Base-by-base conservation (phyloP, 2,113 vertebrate species). In the Corythoichthys intestinalis region DNA sequence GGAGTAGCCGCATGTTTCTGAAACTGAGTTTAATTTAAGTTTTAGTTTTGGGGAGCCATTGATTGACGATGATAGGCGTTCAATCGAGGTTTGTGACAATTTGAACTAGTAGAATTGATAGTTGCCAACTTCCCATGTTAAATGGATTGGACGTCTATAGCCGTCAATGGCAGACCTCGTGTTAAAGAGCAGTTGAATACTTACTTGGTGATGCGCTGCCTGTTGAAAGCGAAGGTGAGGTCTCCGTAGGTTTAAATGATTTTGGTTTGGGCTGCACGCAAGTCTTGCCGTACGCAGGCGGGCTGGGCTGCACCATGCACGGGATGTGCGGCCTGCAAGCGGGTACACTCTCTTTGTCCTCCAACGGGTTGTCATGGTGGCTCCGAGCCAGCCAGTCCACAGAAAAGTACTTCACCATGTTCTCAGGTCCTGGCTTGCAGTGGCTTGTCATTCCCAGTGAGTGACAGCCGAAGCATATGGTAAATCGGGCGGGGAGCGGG, bases 351-450 rank as follows among this genome's bases (percentile, higher is more conserved):
- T 11, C 47, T 0, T 65, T 70, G 2, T 72, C 50, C 0, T 56
- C 46, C 9, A 0, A 9, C 3, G 50, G 2, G 2, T 38, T 53
- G n/a, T 64, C 48, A 48, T 64, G 68, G 35, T 90, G 91, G 89
- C 94, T 95, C 82, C 87, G 90, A 0, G 94, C 90, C 58, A 96
- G 82, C 94, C 95, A 94, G 81, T 94, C 93, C 70, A 91, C 93
- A 0, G 95, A 93, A 70, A 93, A 94, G 70, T 73, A 89, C 69
- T 85, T 89, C 38, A 89, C 82, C 90, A 92, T 93, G 71, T 75
- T 88, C 7, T 10, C 37, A 28, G 8, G 65, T 47, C 59, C 52
- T 53, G 63, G 65, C 71, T 44, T 74, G 50, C 1, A 7, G 68
- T 48, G 60, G 64, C 53, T 71, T 46, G 67, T 37, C 76, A 35